Evolutionary conservation across 2,113 vertebrate genomes (phyloP).

Genomic region (Catharus fuscescens): DNA sequence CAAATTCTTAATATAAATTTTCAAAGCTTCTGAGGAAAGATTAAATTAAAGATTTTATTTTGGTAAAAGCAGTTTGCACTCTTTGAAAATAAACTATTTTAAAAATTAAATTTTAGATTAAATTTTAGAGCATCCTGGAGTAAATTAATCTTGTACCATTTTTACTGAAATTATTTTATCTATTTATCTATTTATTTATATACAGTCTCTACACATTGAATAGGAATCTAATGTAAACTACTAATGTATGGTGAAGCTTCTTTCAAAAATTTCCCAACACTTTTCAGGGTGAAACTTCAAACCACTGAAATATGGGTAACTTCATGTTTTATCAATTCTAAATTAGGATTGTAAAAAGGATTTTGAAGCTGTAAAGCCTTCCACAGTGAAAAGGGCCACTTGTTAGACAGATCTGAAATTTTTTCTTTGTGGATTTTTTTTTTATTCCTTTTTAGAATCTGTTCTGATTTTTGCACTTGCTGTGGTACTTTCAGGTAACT

Average conservation of each 20-base stretch:
- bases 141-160: neutral
- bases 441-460: neutral
- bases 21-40: neutral
- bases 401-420: neutral
- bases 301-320: neutral
- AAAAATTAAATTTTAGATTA: neutral
- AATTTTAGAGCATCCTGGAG: neutral
- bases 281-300: neutral
- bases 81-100: neutral
- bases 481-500: neutral
- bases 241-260: neutral
- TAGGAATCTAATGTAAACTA: neutral
- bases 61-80: neutral
- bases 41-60: neutral
- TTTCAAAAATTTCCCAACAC: neutral
- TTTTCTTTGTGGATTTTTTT: neutral
- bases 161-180: neutral
- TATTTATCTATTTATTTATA: neutral
- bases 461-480: neutral
- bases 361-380: neutral
- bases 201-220: neutral
- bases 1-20: neutral
- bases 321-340: neutral
- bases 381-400: neutral
- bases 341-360: neutral